Evolutionary conservation across 2,797 vertebrate genomes (phyloP).

Genomic region (Cyclura pinguis): DNA sequence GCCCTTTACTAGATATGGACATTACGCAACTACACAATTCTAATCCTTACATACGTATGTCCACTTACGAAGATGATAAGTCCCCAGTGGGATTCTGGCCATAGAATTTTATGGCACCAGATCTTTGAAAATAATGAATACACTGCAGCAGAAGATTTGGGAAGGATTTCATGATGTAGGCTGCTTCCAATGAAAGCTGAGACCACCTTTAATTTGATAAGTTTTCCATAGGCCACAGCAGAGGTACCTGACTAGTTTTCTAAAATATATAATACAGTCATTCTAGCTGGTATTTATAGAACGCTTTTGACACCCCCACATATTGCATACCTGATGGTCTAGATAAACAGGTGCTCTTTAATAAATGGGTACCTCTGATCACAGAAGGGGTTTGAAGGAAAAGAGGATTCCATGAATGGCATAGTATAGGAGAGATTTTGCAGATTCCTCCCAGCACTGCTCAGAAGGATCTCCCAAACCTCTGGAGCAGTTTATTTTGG

Average conservation of each 20-base stretch:
- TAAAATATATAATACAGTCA: not conserved
- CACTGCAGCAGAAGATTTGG: not conserved
- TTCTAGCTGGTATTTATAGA: too few relatives aligned
- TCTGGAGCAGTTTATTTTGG: not conserved
- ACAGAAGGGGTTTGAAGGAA: not conserved
- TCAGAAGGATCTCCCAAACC: not conserved
- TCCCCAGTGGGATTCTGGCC: too few relatives aligned
- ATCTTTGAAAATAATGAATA: not conserved
- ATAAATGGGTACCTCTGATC: not conserved
- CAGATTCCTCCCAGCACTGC: not conserved
- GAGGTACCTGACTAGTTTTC: not conserved
- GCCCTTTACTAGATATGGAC: too few relatives aligned
- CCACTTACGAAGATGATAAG: too few relatives aligned
- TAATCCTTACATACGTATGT: too few relatives aligned
- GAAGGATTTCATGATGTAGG: not conserved
- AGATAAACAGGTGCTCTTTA: too few relatives aligned
- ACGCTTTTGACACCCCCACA: too few relatives aligned
- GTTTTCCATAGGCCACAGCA: not conserved
- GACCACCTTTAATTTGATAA: not conserved
- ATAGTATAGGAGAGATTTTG: not conserved
- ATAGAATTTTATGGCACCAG: not conserved
- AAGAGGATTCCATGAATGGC: not conserved
- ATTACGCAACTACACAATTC: too few relatives aligned
- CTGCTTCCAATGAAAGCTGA: not conserved
- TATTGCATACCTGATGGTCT: too few relatives aligned